phyloP scores from a whole-genome alignment of 2,888 invertebrate genomes.

The Creontiades dilutus region DNA sequence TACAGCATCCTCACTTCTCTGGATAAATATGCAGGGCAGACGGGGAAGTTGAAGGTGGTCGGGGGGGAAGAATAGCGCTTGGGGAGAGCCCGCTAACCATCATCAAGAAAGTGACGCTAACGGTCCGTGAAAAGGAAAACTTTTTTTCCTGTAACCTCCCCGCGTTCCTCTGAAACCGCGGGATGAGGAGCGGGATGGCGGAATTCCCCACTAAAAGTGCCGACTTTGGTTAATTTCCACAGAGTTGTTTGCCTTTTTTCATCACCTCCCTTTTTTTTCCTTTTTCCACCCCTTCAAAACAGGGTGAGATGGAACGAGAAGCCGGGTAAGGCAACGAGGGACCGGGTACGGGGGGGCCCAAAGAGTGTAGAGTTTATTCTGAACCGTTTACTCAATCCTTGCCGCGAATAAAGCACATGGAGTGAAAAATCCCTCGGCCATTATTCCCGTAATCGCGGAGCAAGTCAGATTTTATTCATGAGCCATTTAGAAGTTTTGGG shows the following conservation, averaged over 20 bases:
- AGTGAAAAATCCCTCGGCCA: conserved; percentile 16
- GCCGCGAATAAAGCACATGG: not conserved
- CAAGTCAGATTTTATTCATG: conserved; percentile 16
- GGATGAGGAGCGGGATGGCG: not conserved
- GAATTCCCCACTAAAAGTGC: not conserved
- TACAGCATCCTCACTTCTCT: not conserved
- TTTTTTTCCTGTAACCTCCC: not conserved
- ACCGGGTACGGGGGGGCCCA: too few species aligned
- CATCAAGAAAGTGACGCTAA: conserved; percentile 42
- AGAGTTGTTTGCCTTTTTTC: not conserved
- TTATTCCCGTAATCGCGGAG: not conserved
- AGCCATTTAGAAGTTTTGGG: not conserved
- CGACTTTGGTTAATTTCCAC: conserved; percentile 31
- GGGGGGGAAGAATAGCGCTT: not conserved
- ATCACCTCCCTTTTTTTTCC: not conserved
- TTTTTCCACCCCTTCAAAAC: not conserved
- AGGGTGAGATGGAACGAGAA: not conserved
- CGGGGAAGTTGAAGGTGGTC: not conserved
- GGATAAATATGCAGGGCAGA: not conserved
- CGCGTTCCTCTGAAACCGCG: not conserved
- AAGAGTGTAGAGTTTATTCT: not conserved
- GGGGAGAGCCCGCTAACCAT: not conserved
- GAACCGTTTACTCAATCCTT: not conserved
- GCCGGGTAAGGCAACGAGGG: not conserved
- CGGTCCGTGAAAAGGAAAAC: conserved; percentile 27